Percentiles rank a stretch among this genome's conserved stretches.
phyloP scores from a whole-genome alignment of 2,797 vertebrate genomes.

The Dallia pectoralis region DNA sequence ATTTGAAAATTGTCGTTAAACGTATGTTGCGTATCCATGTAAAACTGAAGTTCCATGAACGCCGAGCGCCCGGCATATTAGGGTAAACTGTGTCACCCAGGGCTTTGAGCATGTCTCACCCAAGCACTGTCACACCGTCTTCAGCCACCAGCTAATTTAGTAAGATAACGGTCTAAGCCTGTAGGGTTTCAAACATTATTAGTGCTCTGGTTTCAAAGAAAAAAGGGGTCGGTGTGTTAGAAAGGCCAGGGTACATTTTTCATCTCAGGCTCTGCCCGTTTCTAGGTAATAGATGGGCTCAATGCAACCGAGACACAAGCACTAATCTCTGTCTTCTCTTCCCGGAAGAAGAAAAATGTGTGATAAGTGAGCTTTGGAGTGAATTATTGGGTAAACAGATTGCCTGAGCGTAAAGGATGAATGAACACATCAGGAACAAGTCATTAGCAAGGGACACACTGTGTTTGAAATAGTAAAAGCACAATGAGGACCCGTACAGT shows the following conservation, averaged over 20 bases:
- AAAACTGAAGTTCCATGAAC: slow-evolving; percentile 25
- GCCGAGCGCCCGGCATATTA: slow-evolving; percentile 37
- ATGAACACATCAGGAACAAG: slow-evolving; percentile 65
- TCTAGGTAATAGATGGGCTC: slow-evolving; percentile 70
- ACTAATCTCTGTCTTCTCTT: slow-evolving; percentile 56
- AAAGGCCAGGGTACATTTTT: too few relatives aligned
- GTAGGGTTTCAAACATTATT: slow-evolving; percentile 53
- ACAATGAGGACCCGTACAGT: slow-evolving; percentile 48
- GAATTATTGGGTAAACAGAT: slow-evolving; percentile 67
- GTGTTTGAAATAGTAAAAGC: slow-evolving; percentile 57
- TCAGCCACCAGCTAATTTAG: slow-evolving; percentile 61
- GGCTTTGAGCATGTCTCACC: slow-evolving; percentile 27
- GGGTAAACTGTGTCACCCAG: slow-evolving; percentile 18
- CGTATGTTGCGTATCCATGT: slow-evolving; percentile 7
- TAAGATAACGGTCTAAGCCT: slow-evolving; percentile 59
- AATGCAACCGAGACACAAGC: slow-evolving; percentile 54
- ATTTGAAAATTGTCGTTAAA: background rate
- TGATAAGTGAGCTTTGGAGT: slow-evolving; percentile 52
- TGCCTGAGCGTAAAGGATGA: slow-evolving; percentile 66
- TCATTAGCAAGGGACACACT: slow-evolving; percentile 59
- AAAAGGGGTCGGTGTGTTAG: too few relatives aligned
- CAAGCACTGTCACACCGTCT: slow-evolving; percentile 41
- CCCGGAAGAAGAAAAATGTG: slow-evolving; percentile 44
- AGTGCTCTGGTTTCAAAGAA: too few relatives aligned
- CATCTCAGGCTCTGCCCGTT: slow-evolving; percentile 3